A percentile compares a stretch with the other conserved stretches of the same genome.
Evolutionary conservation across 1,140 invertebrate genomes (phyloP).

Genomic region (Zaprionus kolodkinae): DNA sequence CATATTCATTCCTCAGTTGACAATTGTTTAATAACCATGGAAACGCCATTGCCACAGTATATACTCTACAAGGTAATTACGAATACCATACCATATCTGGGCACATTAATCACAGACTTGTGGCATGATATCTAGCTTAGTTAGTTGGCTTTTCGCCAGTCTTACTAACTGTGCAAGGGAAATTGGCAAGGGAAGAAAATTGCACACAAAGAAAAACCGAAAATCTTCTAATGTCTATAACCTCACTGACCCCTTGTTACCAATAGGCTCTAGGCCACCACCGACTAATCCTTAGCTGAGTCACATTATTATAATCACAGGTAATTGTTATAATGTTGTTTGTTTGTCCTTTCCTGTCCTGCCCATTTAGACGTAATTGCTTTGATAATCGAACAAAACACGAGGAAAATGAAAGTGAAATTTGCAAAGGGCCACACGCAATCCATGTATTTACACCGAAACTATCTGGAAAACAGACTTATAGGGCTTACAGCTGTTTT

Average conservation of each 20-base stretch:
- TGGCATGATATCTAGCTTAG: conserved; percentile 46
- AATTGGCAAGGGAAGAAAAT: background rate
- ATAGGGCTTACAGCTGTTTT: conserved; percentile 33
- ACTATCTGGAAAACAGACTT: conserved; percentile 13
- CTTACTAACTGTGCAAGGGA: background rate
- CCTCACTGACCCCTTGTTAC: background rate
- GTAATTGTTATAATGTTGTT: conserved; percentile 54
- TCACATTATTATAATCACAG: conserved; percentile 51
- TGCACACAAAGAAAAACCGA: background rate
- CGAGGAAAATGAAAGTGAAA: conserved; percentile 48
- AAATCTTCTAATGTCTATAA: background rate
- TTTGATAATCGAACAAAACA: conserved; percentile 57
- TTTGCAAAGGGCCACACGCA: conserved; percentile 63
- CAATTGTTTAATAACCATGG: background rate
- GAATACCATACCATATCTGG: conserved; percentile 15
- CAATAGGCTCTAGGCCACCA: background rate
- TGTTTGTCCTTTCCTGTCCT: conserved; percentile 43
- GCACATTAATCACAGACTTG: conserved; percentile 61
- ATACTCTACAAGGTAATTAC: background rate
- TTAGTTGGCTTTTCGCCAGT: conserved; percentile 10
- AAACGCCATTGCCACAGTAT: background rate
- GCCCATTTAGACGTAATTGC: conserved; percentile 54
- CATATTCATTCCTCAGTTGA: background rate
- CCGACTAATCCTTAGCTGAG: conserved; percentile 14
- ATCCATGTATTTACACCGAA: conserved; percentile 58